These are phyloP conservation scores for Leptinotarsa lineolata DNA, from an alignment of 1,140 invertebrate genomes.

Conservation along the genomic window DNA sequence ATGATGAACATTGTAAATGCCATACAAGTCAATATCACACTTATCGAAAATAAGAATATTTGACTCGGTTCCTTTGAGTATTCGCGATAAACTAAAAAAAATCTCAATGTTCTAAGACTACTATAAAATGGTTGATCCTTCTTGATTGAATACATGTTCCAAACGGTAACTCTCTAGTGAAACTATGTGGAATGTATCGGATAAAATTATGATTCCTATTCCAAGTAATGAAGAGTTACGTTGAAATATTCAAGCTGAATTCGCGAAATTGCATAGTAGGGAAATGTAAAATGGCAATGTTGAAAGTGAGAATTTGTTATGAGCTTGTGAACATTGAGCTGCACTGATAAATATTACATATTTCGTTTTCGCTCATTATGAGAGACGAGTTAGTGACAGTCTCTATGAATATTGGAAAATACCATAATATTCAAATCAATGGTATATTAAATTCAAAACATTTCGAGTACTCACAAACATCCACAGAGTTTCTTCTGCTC, in stretches of 20 bases:
- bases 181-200: background rate
- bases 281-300: background rate
- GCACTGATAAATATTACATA: too few relatives aligned
- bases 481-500: too few relatives aligned
- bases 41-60: background rate
- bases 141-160: background rate
- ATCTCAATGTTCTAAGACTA: slow-evolving; percentile 11
- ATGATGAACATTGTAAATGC: background rate
- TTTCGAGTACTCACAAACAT: too few relatives aligned
- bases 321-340: background rate
- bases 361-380: too few relatives aligned
- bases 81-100: slow-evolving; percentile 5
- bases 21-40: background rate
- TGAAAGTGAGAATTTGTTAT: background rate
- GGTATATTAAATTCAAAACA: too few relatives aligned
- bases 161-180: background rate
- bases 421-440: too few relatives aligned
- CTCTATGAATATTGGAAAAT: too few relatives aligned
- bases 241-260: background rate
- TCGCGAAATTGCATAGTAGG: background rate
- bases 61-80: background rate
- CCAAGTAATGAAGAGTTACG: background rate
- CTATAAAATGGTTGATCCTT: background rate
- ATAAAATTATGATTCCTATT: background rate
- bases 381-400: too few relatives aligned